Evolutionary conservation across 1,140 invertebrate genomes (phyloP).

Genomic region (Pseudachorutes palmiensis): DNA sequence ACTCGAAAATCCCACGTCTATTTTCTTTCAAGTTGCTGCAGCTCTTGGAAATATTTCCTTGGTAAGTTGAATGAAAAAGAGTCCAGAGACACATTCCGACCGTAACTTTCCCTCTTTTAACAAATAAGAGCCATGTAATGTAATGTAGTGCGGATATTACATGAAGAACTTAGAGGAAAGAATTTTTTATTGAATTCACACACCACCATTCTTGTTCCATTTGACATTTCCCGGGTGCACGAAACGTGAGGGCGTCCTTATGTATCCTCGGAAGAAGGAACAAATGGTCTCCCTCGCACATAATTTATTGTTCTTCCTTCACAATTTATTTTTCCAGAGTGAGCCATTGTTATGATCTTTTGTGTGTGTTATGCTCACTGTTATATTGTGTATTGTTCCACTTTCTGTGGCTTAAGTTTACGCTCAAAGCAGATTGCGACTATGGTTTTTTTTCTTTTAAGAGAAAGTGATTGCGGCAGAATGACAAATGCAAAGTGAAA

Average conservation of each 20-base stretch:
- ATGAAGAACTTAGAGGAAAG: too few species aligned
- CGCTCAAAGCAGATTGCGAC: too few species aligned
- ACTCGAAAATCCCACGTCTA: conserved; percentile 56
- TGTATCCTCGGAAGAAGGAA: neutral
- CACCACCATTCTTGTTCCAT: too few species aligned
- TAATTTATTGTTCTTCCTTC: neutral
- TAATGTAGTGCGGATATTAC: too few species aligned
- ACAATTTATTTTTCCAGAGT: neutral
- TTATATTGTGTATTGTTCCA: too few species aligned
- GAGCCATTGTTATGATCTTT: neutral
- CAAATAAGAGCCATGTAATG: too few species aligned
- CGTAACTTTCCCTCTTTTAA: neutral
- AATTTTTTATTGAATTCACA: too few species aligned
- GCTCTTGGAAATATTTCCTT: conserved; percentile 40
- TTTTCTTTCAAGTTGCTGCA: conserved; percentile 50
- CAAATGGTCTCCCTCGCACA: neutral
- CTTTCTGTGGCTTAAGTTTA: too few species aligned
- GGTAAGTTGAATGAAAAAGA: conserved; percentile 39
- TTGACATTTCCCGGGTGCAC: too few species aligned
- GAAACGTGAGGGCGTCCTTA: neutral
- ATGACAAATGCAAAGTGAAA: conserved; percentile 12
- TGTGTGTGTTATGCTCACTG: too few species aligned
- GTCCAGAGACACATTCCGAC: too few species aligned
- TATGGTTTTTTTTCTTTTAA: too few species aligned
- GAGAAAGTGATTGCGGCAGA: neutral